Evolutionary conservation across 2,797 vertebrate genomes (phyloP).

Genomic region (Siniperca obscura): DNA sequence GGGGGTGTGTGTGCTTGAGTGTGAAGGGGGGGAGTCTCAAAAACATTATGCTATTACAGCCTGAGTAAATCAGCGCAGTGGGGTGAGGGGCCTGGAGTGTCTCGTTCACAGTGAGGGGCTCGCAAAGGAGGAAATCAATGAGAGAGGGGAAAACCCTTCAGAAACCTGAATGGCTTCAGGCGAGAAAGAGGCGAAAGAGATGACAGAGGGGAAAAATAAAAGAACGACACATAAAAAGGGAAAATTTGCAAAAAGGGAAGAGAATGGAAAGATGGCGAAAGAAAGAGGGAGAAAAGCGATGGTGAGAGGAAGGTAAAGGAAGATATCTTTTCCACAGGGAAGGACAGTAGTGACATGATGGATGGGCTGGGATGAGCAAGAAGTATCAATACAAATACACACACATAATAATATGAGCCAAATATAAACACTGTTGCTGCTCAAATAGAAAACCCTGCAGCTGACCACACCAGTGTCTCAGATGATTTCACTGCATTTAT

Average conservation of each 20-base stretch:
- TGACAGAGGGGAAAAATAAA: background rate
- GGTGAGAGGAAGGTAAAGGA: slow-evolving; percentile 21
- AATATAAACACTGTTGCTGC: slow-evolving; percentile 48
- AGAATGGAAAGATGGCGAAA: slow-evolving; percentile 24
- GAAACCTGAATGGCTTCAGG: slow-evolving; percentile 40
- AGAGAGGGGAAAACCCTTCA: slow-evolving; percentile 52
- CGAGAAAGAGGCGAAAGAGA: slow-evolving; percentile 32
- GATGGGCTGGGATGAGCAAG: slow-evolving; percentile 47
- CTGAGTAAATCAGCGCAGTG: slow-evolving; percentile 54
- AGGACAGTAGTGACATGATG: slow-evolving; percentile 50
- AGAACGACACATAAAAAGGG: background rate
- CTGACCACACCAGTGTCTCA: slow-evolving; percentile 26
- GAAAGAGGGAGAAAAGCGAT: slow-evolving; percentile 22
- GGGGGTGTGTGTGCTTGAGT: background rate
- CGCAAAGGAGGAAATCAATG: slow-evolving; percentile 48
- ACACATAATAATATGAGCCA: slow-evolving; percentile 22
- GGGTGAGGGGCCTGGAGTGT: slow-evolving; percentile 59
- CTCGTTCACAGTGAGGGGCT: slow-evolving; percentile 50
- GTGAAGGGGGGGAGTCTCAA: background rate
- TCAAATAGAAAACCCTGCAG: slow-evolving; percentile 20
- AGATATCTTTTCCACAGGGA: slow-evolving; percentile 32
- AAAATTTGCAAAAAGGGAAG: slow-evolving; percentile 4
- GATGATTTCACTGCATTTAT: background rate
- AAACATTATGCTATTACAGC: slow-evolving; percentile 55
- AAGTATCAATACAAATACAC: slow-evolving; percentile 20